Percentiles rank a stretch among this genome's conserved stretches.
These are phyloP conservation scores for Cariama cristata DNA, from an alignment of 2,113 vertebrate species.

Conservation along the genomic window DNA sequence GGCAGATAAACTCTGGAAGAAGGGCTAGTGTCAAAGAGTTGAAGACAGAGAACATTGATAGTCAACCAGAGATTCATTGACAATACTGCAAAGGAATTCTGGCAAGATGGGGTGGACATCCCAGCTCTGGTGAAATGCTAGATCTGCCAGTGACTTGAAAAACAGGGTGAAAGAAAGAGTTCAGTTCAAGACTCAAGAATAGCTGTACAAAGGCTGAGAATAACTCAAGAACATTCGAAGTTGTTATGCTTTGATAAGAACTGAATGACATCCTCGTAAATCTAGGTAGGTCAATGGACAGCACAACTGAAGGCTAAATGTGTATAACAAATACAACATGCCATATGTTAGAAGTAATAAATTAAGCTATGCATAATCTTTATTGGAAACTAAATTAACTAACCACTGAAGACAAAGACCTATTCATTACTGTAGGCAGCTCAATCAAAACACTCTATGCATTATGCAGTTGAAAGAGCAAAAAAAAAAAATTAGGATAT, in stretches of 20 bases:
- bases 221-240: not conserved
- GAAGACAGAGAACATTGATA: not conserved
- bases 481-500: not conserved
- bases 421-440: not conserved
- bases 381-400: not conserved
- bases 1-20: not conserved
- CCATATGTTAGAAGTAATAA: not conserved
- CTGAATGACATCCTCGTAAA: not conserved
- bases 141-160: not conserved
- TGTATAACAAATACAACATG: not conserved
- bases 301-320: not conserved
- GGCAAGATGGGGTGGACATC: not conserved
- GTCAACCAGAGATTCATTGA: not conserved
- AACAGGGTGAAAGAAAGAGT: not conserved
- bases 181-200: not conserved
- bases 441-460: not conserved
- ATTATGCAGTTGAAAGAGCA: not conserved
- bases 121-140: not conserved
- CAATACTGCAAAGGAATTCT: not conserved
- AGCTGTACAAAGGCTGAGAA: not conserved
- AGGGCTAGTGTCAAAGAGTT: not conserved
- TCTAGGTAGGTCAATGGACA: not conserved
- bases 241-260: not conserved
- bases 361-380: not conserved
- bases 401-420: not conserved